phyloP scores from a whole-genome alignment of 53 echinoderm and acorn worm genomes.

The Glandiceps talaboti region DNA sequence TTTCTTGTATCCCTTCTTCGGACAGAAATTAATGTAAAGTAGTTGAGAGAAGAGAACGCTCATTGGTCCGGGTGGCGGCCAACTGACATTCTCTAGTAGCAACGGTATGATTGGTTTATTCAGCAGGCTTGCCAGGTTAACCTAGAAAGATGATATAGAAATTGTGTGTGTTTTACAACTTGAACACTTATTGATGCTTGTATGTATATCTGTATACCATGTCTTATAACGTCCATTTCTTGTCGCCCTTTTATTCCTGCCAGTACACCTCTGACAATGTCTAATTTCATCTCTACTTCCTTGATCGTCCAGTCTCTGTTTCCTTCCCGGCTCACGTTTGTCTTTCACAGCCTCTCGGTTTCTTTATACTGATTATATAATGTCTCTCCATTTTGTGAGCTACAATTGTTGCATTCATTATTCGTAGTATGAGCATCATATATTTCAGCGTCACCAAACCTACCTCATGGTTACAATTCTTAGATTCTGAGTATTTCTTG shows the following conservation, averaged over 20 bases:
- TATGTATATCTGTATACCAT: too few relatives aligned
- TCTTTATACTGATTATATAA: too few relatives aligned
- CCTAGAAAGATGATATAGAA: constrained; percentile 18
- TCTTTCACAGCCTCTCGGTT: not conserved
- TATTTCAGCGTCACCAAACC: not conserved
- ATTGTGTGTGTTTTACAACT: not conserved
- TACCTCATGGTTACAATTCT: constrained; percentile 97
- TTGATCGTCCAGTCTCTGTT: not conserved
- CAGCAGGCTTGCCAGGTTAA: constrained; percentile 84
- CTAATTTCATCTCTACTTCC: too few relatives aligned
- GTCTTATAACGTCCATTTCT: too few relatives aligned
- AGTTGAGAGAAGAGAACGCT: constrained; percentile 98
- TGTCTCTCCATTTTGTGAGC: too few relatives aligned
- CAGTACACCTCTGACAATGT: too few relatives aligned
- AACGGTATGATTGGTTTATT: constrained; percentile 98
- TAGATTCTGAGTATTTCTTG: constrained; percentile 77
- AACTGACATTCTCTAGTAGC: constrained; percentile 60
- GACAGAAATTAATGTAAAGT: constrained; percentile 88
- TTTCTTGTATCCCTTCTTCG: constrained; percentile 69
- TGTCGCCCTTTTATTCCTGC: too few relatives aligned
- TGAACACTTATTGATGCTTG: too few relatives aligned
- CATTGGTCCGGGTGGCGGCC: constrained; percentile 95
- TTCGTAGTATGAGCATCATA: not conserved
- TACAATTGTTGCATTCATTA: too few relatives aligned
- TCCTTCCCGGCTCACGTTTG: not conserved